These are phyloP conservation scores for Otolemur crassicaudatus DNA, from an alignment of 2,797 vertebrate species.

Conservation along the genomic window DNA sequence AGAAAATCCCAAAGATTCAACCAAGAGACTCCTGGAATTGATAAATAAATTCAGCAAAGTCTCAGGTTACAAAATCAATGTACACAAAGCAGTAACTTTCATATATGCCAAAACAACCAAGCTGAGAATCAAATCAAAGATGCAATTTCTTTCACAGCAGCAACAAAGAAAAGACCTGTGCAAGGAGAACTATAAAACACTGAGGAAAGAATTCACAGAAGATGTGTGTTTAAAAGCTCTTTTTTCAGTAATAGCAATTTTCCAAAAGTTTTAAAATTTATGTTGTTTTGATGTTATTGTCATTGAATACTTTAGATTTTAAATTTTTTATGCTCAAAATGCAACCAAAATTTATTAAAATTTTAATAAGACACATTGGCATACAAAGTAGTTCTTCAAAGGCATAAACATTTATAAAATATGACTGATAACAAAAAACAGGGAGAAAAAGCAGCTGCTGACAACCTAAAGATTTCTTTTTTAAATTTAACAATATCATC, in stretches of 20 bases:
- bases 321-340: neutral
- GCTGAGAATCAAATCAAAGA: neutral
- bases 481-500: neutral
- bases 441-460: neutral
- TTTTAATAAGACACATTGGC: neutral
- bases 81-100: too few species aligned
- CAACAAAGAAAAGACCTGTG: neutral
- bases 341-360: neutral
- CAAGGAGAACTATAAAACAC: neutral
- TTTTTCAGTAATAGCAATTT: constrained; percentile 4
- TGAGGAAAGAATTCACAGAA: neutral
- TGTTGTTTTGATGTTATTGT: neutral
- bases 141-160: neutral
- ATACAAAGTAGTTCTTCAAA: neutral
- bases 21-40: neutral
- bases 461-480: neutral
- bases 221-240: neutral
- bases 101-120: neutral
- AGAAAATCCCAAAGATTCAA: neutral
- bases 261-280: neutral
- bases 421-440: neutral
- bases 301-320: neutral
- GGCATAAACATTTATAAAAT: neutral
- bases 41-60: neutral
- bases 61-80: neutral